Evolutionary conservation across 2,113 vertebrate species (phyloP), one percentile per base, ranked within the genome.

Genomic region (Orthonyx spaldingii): DNA sequence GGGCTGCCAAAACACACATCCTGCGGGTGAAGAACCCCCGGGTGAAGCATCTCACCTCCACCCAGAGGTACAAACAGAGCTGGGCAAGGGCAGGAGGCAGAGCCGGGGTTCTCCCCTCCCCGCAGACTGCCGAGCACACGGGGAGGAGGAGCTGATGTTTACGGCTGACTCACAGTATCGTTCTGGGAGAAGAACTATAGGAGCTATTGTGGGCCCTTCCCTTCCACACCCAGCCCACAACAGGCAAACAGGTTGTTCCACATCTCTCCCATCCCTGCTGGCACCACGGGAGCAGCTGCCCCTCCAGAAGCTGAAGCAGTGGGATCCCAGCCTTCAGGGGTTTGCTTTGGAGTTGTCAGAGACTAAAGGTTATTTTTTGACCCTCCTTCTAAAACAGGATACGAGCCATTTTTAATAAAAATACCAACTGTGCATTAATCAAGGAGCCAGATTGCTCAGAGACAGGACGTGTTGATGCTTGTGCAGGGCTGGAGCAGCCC

Each of bases 111-210:
- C 33, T 46, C 33, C 71, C 55, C 57, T 70, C 32, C 27, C 87
- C 1, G 8, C 39, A 5, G 70, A 44, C 37, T 46, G 84, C 66
- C 1, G 15, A 55, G 87, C 64, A 2, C 68, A 49, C 74, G 56
- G 53, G 2, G 1, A 64, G 88, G 41, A 89, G 92, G 56, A 91
- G 87, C 12, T 63, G 93, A 91, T 74, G 69, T 56, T 89, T 33
- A 3, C 8, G 26, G 46, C 90, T 16, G 96, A 97, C 93, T 97
- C 96, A 96, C 92, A 63, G 84, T 88, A 95, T 93, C 90, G n/a
- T 3, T 57, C 93, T 61, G 63, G 26, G 42, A 95, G 93, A 53
- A 46, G 70, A 92, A 52, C 89, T 74, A 8, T 5, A 74, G 84
- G 12, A 39, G 61, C 87, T 28, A 57, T 80, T 68, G 95, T 78